These are phyloP conservation scores for Neotoxoptera formosana DNA, from an alignment of 1,140 invertebrate genomes.

Conservation along the genomic window DNA sequence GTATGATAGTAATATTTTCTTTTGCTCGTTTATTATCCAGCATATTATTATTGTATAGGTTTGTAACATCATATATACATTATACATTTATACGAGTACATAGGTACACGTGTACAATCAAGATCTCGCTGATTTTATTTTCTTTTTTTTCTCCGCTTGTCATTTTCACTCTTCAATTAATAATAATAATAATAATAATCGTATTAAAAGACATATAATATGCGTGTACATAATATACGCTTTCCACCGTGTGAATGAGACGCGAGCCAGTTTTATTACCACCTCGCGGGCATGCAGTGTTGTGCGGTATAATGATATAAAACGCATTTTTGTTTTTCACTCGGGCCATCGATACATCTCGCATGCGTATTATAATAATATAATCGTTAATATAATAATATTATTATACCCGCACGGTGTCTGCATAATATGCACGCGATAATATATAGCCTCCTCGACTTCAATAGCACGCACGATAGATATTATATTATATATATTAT, in stretches of 20 bases:
- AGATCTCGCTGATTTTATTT: neutral
- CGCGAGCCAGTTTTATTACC: neutral
- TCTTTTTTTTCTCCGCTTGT: neutral
- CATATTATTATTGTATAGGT: neutral
- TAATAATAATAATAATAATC: constrained; percentile 15
- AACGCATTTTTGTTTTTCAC: neutral
- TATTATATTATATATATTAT: neutral
- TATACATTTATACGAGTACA: neutral
- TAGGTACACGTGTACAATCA: neutral
- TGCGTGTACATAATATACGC: constrained; percentile 9
- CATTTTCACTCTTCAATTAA: constrained; percentile 42
- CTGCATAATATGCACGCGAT: neutral
- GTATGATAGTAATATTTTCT: constrained; percentile 16
- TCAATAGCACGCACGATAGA: neutral
- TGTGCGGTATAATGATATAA: neutral
- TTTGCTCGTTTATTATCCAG: neutral
- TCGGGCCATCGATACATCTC: neutral
- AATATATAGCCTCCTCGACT: neutral
- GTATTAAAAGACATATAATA: neutral
- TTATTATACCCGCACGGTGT: neutral
- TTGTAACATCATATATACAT: neutral
- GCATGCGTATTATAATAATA: neutral
- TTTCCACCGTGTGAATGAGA: neutral
- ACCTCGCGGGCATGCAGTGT: neutral
- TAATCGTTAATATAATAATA: neutral